These are phyloP conservation scores for Gandaritis pyraliata DNA, from an alignment of 2,888 invertebrate species.

Conservation along the genomic window DNA sequence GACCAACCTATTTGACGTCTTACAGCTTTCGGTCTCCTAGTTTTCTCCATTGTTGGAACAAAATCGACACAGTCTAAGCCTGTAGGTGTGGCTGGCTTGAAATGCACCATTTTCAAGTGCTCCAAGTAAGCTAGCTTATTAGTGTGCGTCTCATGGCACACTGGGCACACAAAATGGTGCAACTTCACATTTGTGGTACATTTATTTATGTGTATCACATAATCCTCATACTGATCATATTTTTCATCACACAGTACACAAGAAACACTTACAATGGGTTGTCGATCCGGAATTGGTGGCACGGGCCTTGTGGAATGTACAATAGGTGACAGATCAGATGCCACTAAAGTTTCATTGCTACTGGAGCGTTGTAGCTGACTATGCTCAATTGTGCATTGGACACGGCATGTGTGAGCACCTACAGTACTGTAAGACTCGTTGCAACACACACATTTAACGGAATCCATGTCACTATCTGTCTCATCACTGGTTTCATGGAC, in stretches of 20 bases:
- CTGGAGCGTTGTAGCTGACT: slow-evolving; percentile 68
- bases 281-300: slow-evolving; percentile 47
- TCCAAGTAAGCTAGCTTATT: slow-evolving; percentile 69
- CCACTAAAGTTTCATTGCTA: slow-evolving; percentile 77
- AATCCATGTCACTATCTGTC: slow-evolving; percentile 79
- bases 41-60: slow-evolving; percentile 70
- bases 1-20: slow-evolving; percentile 81
- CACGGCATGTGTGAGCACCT: slow-evolving; percentile 71
- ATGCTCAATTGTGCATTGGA: slow-evolving; percentile 75
- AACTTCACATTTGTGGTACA: slow-evolving; percentile 79
- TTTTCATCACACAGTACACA: slow-evolving; percentile 77
- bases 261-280: slow-evolving; percentile 59
- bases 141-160: slow-evolving; percentile 76
- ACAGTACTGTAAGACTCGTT: slow-evolving; percentile 69
- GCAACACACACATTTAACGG: slow-evolving; percentile 76
- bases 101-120: slow-evolving; percentile 69
- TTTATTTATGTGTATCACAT: slow-evolving; percentile 72
- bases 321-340: slow-evolving; percentile 60
- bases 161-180: slow-evolving; percentile 75
- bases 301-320: slow-evolving; percentile 46
- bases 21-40: slow-evolving; percentile 69
- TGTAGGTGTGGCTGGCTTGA: slow-evolving; percentile 53
- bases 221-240: slow-evolving; percentile 70
- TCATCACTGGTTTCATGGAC: slow-evolving; percentile 72
- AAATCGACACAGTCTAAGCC: slow-evolving; percentile 74